Conservation (phyloP, 2,888 invertebrate genomes). For the Neoitamus cyanurus region DNA sequence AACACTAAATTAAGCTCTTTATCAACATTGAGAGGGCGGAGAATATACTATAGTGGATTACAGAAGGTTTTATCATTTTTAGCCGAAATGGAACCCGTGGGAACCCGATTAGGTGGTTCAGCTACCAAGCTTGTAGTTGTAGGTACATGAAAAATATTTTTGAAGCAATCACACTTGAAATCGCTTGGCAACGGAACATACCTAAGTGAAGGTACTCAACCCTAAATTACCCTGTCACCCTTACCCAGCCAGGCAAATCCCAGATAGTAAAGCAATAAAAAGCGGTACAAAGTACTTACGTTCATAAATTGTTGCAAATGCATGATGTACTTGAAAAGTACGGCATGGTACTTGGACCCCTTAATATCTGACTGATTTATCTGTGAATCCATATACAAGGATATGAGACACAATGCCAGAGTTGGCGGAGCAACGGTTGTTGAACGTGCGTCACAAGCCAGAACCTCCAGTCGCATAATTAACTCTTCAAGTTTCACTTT, state of each 20-base stretch:
- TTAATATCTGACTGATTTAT: constrained; percentile 65
- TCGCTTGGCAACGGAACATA: neutral
- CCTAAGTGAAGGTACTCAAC: neutral
- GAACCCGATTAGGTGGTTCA: neutral
- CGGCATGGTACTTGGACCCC: constrained; percentile 70
- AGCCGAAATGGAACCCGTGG: neutral
- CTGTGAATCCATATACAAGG: constrained; percentile 74
- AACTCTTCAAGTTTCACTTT: constrained; percentile 72
- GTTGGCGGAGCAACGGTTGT: constrained; percentile 79
- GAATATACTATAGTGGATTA: neutral
- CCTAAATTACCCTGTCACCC: neutral
- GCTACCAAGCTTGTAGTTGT: neutral
- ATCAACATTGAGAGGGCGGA: neutral
- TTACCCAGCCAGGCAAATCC: neutral
- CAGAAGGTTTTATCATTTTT: neutral
- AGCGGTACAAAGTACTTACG: constrained; percentile 66
- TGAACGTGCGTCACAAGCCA: constrained; percentile 80
- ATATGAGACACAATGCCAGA: constrained; percentile 81
- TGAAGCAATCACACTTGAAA: neutral
- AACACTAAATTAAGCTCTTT: neutral
- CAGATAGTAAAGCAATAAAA: neutral
- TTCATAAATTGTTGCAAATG: constrained; percentile 79
- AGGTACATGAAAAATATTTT: neutral
- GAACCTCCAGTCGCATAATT: constrained; percentile 77
- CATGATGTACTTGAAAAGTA: constrained; percentile 76